Percentiles rank a stretch among this genome's conserved stretches.
These are phyloP conservation scores for Astreopora myriophthalma DNA, from an alignment of 64 coral and sea anemone species.

Conservation along the genomic window DNA sequence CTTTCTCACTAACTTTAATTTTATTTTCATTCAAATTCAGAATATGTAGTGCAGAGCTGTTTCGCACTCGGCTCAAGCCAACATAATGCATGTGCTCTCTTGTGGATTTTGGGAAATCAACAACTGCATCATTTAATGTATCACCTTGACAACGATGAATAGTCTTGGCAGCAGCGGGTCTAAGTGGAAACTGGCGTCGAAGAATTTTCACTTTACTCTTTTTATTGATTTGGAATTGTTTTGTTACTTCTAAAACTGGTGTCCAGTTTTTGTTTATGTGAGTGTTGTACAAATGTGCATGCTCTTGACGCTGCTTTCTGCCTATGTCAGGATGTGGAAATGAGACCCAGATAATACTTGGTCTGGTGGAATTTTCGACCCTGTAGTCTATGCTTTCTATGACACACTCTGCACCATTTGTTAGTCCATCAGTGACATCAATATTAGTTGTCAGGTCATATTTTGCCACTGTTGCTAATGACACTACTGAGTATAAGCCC, in stretches of 20 bases:
- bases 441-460: not conserved
- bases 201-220: no score
- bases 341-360: no score
- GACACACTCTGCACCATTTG: not conserved
- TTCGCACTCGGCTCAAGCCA: not conserved
- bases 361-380: not conserved
- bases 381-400: conserved; percentile 32
- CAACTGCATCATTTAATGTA: not conserved
- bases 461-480: not conserved
- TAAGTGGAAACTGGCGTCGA: not conserved
- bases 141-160: no score
- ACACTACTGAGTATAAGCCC: not conserved
- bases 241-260: no score
- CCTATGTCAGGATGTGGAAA: no score
- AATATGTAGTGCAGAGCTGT: conserved; percentile 10
- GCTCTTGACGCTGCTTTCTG: conserved; percentile 4
- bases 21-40: conserved; percentile 15
- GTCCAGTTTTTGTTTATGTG: no score
- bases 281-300: not conserved
- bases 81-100: not conserved
- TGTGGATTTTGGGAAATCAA: not conserved
- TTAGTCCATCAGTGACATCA: no score
- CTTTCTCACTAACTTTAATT: conserved; percentile 25
- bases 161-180: no score
- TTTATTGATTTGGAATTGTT: no score